These are phyloP conservation scores for Grantiella picta DNA, from an alignment of 2,113 vertebrate species.

Conservation along the genomic window DNA sequence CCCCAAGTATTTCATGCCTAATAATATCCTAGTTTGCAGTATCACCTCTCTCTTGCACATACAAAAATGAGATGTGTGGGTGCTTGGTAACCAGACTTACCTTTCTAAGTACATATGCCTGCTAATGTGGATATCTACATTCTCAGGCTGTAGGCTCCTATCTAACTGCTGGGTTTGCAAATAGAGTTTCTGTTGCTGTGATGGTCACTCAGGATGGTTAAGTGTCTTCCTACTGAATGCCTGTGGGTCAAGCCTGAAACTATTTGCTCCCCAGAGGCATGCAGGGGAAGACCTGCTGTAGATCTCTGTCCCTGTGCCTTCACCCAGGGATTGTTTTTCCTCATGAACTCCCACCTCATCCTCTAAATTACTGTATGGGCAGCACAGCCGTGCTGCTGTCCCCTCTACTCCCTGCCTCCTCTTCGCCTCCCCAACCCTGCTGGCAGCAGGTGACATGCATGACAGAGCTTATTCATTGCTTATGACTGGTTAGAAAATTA, in stretches of 20 bases:
- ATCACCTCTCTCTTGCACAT: background rate
- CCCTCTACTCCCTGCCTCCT: background rate
- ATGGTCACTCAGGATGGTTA: background rate
- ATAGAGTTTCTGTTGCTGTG: background rate
- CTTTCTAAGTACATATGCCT: background rate
- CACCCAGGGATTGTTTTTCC: background rate
- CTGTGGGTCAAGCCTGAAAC: background rate
- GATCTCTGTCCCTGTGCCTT: background rate
- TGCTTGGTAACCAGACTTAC: background rate
- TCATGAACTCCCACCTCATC: background rate
- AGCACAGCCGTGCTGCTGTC: fast-evolving
- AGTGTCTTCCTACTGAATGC: background rate
- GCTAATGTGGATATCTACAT: background rate
- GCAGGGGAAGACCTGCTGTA: background rate
- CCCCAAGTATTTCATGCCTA: background rate
- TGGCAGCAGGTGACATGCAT: background rate
- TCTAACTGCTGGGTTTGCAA: background rate
- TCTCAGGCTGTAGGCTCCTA: background rate
- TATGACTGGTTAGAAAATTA: background rate
- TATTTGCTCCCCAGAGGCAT: background rate
- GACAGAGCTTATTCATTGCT: background rate
- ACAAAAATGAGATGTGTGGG: background rate
- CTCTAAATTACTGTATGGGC: background rate
- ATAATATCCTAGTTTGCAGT: background rate
- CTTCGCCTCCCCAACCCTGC: fast-evolving